Base-by-base conservation (phyloP, 2,888 invertebrate species). In the Nemoura dubitans region DNA sequence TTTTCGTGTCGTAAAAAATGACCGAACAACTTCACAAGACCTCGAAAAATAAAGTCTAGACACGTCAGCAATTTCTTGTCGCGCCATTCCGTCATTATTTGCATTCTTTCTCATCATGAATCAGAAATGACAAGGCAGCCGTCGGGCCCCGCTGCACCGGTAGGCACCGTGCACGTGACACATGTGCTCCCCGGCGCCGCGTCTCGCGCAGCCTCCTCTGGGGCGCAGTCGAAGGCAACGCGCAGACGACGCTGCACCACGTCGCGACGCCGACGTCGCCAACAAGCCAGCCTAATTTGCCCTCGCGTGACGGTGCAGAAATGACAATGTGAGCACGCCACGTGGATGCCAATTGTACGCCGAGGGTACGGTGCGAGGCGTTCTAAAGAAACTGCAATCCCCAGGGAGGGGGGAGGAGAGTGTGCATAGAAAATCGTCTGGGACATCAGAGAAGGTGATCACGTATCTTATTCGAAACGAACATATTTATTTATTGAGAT, bases 251-350 rank as follows among this genome's bases (percentile, higher is more conserved):
- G 83, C 83, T n/a, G n/a, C n/a, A n/a, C n/a, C n/a, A n/a, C n/a
- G n/a, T n/a, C n/a, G n/a, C n/a, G 26, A 26, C 25, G 27, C 84
- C 25, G 29, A 21, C 29, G 10, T 3, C 59, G 7, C 27, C 84
- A 84, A 84, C 84, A 84, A 84, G 84, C 27, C 84, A 84, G 30
- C 76, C 84, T 84, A 84, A 84, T 84, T 84, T 76, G 59, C 84
- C 26, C 28, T 25, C 21, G 26, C 6, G 84, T 76, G 59, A 59
- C 29, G 21, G 5, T 30, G 30, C n/a, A 81, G 29, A 81, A 30
- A 30, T 28, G 81, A 30, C 26, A 28, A 81, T 81, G 7, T 81
- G 81, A 78, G 5, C 26, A 78, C 27, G 6, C 78, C 6, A 78
- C 78, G 78, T 27, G 78, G 28, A 78, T 27, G 28, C n/a, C 26